Conservation (phyloP, 2,113 vertebrate species). For the Poeciliopsis turrubarensis region DNA sequence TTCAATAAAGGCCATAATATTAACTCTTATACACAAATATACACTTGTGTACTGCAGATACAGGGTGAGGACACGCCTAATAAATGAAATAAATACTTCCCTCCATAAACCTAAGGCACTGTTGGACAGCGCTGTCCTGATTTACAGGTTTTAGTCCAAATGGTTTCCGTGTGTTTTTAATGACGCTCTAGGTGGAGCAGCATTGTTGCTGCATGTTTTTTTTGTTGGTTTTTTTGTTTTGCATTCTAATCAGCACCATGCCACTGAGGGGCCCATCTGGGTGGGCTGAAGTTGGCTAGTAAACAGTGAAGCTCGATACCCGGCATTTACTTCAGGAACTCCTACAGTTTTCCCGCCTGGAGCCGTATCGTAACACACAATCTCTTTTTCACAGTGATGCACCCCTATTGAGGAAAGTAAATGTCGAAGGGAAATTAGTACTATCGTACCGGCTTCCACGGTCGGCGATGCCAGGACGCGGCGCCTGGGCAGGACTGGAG, state of each 20-base stretch:
- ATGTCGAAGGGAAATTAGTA: constrained; percentile 60
- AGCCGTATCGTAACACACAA: constrained; percentile 53
- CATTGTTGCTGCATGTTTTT: constrained; percentile 50
- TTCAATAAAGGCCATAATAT: constrained; percentile 80
- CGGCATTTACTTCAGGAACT: constrained; percentile 29
- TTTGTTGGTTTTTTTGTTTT: constrained; percentile 1
- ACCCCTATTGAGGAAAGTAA: constrained; percentile 41
- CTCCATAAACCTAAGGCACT: constrained; percentile 63
- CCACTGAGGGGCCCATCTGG: constrained; percentile 60
- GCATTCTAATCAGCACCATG: constrained; percentile 73
- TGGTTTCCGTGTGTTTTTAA: constrained; percentile 68
- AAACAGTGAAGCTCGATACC: constrained; percentile 30
- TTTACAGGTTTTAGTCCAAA: constrained; percentile 63
- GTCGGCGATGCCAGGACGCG: constrained; percentile 90
- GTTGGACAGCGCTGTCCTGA: constrained; percentile 60
- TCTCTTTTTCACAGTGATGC: constrained; percentile 58
- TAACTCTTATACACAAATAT: constrained; percentile 89
- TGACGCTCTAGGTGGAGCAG: constrained; percentile 65
- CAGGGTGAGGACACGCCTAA: constrained; percentile 73
- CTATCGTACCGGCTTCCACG: constrained; percentile 97
- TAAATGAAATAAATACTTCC: constrained; percentile 77
- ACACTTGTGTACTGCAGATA: constrained; percentile 81
- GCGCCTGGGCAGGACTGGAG: constrained; percentile 87
- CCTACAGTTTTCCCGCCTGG: constrained; percentile 47
- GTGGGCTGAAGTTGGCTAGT: constrained; percentile 50